A percentile compares a stretch with the other conserved stretches of the same genome.
Conservation (phyloP, 2,888 invertebrate species). For the Nineta flava region DNA sequence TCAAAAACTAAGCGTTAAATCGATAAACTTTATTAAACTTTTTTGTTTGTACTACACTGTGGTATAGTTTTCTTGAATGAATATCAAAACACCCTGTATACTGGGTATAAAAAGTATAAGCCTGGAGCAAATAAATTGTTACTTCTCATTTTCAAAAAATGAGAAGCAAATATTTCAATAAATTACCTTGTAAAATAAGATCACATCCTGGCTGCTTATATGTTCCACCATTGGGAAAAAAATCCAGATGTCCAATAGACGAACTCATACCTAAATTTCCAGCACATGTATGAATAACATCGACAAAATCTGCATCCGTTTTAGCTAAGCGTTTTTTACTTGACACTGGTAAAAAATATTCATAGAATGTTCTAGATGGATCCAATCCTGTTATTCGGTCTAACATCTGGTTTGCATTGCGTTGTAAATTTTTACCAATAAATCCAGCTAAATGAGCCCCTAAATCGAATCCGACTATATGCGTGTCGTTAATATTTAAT, state of each 20-base stretch:
- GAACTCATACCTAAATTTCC: conserved; percentile 13
- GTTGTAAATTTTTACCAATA: conserved; percentile 16
- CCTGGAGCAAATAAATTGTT: too few species aligned
- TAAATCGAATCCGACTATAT: conserved; percentile 28
- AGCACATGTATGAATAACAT: conserved; percentile 27
- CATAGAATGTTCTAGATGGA: conserved; percentile 26
- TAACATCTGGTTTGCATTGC: conserved; percentile 19
- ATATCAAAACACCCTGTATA: too few species aligned
- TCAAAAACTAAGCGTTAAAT: too few species aligned
- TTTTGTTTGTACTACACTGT: too few species aligned
- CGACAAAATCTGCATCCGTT: conserved; percentile 25
- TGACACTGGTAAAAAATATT: conserved; percentile 14
- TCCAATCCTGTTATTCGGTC: conserved; percentile 30
- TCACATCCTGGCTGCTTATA: background rate
- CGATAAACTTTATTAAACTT: too few species aligned
- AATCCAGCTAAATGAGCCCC: conserved; percentile 27
- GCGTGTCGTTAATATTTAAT: conserved; percentile 24
- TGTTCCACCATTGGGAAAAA: background rate
- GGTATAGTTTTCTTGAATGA: too few species aligned
- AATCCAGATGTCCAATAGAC: background rate
- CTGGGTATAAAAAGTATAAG: too few species aligned
- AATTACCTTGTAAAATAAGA: background rate
- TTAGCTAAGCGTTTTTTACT: conserved; percentile 20
- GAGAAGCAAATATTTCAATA: too few species aligned
- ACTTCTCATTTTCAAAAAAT: too few species aligned